Percentiles rank a stretch among this genome's conserved stretches.
Evolutionary conservation across 2,797 vertebrate genomes (phyloP).

Genomic region (Dicrostonyx torquatus): DNA sequence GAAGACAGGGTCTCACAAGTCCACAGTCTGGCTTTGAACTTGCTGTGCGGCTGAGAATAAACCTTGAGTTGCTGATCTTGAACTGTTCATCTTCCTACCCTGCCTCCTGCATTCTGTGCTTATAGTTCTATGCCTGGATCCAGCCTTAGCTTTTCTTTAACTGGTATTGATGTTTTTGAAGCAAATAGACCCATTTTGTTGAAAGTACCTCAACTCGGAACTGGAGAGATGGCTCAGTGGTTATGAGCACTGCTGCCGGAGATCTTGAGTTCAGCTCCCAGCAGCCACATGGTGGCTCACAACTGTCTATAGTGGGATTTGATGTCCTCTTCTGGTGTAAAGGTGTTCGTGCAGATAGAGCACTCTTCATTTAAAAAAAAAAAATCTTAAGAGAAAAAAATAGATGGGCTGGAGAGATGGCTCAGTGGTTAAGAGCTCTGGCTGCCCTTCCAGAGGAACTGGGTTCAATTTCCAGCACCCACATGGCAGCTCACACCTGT

Average conservation of each 20-base stretch:
- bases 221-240: not conserved
- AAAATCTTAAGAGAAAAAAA: no score
- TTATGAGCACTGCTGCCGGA: not conserved
- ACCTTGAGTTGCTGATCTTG: not conserved
- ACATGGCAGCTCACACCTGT: no score
- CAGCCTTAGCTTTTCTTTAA: not conserved
- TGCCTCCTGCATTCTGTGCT: not conserved
- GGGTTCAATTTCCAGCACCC: no score
- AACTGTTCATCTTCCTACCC: not conserved
- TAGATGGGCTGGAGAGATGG: no score
- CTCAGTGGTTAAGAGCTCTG: no score
- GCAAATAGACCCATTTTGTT: not conserved
- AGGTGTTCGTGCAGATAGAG: not conserved
- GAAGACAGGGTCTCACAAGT: not conserved
- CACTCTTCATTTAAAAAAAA: no score
- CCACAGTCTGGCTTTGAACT: not conserved
- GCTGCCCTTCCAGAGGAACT: no score
- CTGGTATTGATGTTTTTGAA: constrained; percentile 39
- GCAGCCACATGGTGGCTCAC: not conserved
- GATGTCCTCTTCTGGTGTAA: not conserved
- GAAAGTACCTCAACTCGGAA: not conserved
- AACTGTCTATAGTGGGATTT: not conserved
- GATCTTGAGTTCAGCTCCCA: not conserved
- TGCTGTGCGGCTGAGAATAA: not conserved
- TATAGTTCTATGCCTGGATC: not conserved